phyloP scores from a whole-genome alignment of 2,888 invertebrate genomes.

The Spodoptera picta region DNA sequence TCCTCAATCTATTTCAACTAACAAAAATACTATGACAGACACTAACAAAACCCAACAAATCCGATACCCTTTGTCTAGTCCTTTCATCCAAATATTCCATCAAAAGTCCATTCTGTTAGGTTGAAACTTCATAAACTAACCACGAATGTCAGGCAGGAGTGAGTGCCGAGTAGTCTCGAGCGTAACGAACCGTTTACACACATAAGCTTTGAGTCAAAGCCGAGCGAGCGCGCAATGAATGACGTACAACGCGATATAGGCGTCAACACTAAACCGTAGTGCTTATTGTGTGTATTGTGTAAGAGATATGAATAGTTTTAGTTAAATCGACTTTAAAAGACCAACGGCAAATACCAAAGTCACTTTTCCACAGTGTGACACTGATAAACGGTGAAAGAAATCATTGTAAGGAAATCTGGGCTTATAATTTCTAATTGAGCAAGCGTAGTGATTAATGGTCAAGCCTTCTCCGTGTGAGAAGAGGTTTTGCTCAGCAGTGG shows the following conservation, averaged over 20 bases:
- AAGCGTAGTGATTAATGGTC: too few relatives aligned
- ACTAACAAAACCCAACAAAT: slow-evolving; percentile 18
- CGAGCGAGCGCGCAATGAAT: slow-evolving; percentile 32
- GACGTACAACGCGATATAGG: slow-evolving; percentile 23
- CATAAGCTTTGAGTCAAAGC: slow-evolving; percentile 51
- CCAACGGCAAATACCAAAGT: too few relatives aligned
- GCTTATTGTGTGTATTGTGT: background rate
- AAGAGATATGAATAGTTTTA: slow-evolving; percentile 2
- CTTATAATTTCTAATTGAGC: too few relatives aligned
- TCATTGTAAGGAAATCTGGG: too few relatives aligned
- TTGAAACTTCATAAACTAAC: slow-evolving; percentile 50
- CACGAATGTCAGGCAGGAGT: slow-evolving; percentile 25
- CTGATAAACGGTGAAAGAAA: too few relatives aligned
- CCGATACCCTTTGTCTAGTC: slow-evolving; percentile 17
- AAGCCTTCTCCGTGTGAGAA: too few relatives aligned
- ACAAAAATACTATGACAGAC: background rate
- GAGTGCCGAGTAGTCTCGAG: slow-evolving; percentile 55
- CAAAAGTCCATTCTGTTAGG: slow-evolving; percentile 39
- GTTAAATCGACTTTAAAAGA: background rate
- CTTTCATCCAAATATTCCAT: slow-evolving; percentile 36
- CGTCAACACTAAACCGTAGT: slow-evolving; percentile 26
- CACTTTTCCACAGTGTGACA: too few relatives aligned
- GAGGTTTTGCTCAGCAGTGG: too few relatives aligned
- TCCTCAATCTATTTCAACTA: background rate
- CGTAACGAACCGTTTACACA: slow-evolving; percentile 64